Conservation (phyloP, 2,113 vertebrate genomes). For the Lamprotornis superbus region DNA sequence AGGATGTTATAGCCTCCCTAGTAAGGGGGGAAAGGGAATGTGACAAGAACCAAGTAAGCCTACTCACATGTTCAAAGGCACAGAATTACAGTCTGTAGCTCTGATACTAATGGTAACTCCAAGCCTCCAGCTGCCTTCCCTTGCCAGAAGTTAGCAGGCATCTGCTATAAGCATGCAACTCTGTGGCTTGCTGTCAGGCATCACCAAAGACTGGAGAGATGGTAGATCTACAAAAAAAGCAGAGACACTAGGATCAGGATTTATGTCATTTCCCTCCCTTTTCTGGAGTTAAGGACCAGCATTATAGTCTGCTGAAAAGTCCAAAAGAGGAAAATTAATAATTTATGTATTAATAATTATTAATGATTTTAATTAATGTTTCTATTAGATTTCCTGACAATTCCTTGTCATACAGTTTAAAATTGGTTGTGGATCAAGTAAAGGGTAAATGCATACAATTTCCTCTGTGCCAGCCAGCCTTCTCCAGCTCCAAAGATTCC, state of each 20-base stretch:
- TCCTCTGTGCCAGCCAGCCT: neutral
- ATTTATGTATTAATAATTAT: neutral
- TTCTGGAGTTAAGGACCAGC: neutral
- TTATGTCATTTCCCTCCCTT: accelerated
- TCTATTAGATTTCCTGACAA: neutral
- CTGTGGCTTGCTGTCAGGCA: neutral
- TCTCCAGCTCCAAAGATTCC: neutral
- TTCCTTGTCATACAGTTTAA: neutral
- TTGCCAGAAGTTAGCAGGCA: neutral
- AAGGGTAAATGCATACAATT: neutral
- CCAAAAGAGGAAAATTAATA: neutral
- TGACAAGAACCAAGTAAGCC: neutral
- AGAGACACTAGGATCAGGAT: neutral
- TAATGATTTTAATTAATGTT: neutral
- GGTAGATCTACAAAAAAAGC: neutral
- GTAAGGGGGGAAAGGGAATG: neutral
- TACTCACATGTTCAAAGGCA: neutral
- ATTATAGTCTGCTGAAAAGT: neutral
- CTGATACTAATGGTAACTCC: neutral
- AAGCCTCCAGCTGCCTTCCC: neutral
- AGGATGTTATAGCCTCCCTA: neutral
- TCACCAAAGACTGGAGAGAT: neutral
- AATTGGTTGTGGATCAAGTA: neutral
- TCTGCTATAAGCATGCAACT: neutral
- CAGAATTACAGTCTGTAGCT: neutral